Percentiles rank a stretch among this genome's conserved stretches.
Evolutionary conservation across 2,113 vertebrate species (phyloP).

Genomic region (Marmota flaviventris): DNA sequence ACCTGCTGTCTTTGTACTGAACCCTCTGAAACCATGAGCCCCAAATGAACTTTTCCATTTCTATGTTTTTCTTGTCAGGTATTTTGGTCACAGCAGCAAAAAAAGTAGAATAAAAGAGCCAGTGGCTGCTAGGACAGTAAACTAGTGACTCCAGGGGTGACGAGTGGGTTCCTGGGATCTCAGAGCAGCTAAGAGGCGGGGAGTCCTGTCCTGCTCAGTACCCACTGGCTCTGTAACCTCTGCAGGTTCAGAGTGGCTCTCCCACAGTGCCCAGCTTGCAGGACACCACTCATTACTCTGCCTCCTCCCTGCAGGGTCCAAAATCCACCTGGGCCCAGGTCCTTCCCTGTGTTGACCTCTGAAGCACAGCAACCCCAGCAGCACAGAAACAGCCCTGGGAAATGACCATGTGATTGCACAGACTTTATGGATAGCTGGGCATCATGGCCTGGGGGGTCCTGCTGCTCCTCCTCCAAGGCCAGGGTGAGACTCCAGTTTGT

Average conservation of each 20-base stretch:
- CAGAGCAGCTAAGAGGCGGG: background rate
- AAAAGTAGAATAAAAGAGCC: too few species aligned
- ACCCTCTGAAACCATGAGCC: too few species aligned
- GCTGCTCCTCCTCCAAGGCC: background rate
- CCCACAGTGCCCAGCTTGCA: too few species aligned
- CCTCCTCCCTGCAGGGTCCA: background rate
- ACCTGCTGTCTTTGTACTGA: too few species aligned
- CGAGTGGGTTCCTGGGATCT: background rate
- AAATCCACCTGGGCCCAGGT: background rate
- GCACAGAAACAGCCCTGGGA: background rate
- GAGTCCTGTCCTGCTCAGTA: rapidly evolving
- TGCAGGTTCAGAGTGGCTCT: rapidly evolving
- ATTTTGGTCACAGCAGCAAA: too few species aligned
- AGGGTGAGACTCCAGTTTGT: background rate
- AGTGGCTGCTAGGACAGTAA: background rate
- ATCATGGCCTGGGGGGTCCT: background rate
- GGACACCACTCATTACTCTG: rapidly evolving
- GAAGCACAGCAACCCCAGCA: too few species aligned
- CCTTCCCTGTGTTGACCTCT: rapidly evolving
- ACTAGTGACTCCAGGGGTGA: background rate
- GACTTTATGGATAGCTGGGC: background rate
- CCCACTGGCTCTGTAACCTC: background rate
- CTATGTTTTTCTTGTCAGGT: rapidly evolving
- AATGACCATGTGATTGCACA: background rate
- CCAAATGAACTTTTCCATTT: too few species aligned